phyloP scores from a whole-genome alignment of 2,888 invertebrate genomes.

The Drosophila rubida region DNA sequence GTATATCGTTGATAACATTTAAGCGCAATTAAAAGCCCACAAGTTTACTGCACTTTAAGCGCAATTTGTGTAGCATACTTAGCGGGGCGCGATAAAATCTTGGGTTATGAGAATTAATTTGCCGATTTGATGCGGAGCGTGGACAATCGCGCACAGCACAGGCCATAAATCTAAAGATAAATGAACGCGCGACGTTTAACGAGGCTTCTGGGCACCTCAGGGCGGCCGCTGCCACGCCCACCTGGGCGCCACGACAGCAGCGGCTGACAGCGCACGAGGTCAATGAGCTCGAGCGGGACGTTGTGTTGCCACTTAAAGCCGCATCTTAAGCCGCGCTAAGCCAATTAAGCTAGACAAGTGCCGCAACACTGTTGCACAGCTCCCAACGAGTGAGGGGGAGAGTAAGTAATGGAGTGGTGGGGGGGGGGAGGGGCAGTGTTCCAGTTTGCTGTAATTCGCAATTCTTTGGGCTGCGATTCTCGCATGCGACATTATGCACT shows the following conservation, averaged over 20 bases:
- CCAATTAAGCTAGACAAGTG: constrained; percentile 54
- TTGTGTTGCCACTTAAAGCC: constrained; percentile 27
- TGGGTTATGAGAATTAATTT: background rate
- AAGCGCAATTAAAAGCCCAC: too few relatives aligned
- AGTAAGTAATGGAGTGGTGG: background rate
- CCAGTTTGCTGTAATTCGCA: too few relatives aligned
- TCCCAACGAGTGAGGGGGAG: too few relatives aligned
- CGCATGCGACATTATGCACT: constrained; percentile 3
- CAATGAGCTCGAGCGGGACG: constrained; percentile 28
- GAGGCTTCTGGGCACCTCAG: constrained; percentile 33
- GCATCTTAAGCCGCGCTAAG: constrained; percentile 35
- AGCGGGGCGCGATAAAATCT: background rate
- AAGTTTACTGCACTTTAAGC: background rate
- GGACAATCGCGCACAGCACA: background rate
- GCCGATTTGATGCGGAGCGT: background rate
- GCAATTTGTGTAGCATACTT: background rate
- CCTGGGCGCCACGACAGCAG: too few relatives aligned
- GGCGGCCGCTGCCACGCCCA: background rate
- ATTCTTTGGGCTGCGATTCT: background rate
- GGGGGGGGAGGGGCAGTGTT: too few relatives aligned
- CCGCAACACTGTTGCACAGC: constrained; percentile 57
- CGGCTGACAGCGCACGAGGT: constrained; percentile 21
- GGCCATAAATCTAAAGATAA: constrained; percentile 68
- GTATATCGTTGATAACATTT: too few relatives aligned
- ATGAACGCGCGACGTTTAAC: constrained; percentile 61